Evolutionary conservation across 2,888 invertebrate genomes (phyloP), one percentile per base, ranked within the genome.

Genomic region (Tenodera sinensis): DNA sequence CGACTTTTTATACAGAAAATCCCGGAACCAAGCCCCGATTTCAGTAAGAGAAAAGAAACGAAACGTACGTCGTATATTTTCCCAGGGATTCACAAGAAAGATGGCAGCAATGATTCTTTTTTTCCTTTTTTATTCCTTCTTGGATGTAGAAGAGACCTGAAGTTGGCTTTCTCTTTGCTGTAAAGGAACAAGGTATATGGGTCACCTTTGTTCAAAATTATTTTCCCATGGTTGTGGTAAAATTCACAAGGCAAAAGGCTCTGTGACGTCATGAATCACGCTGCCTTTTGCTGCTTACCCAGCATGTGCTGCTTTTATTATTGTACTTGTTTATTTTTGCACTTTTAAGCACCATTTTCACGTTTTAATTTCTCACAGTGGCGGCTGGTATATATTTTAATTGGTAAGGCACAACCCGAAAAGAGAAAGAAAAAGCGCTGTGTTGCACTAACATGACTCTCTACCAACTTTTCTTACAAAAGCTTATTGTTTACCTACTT

Each of bases 51-150:
- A 81, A 86, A 86, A 86, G 71, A 54, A 86, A 86, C 81, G 86
- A 47, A 88, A 84, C 88, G 84, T 84, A 42, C 71, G 84, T 89
- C 89, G 85, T 89, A 89, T 88, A 89, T 89, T 89, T 89, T 89
- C 88, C 14, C 9, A 54, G 89, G 89, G 89, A 89, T 89, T 89
- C 86, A 82, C 88, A 82, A 89, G 89, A 90, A 89, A 90, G 87
- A 90, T 90, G 90, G 90, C 84, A 47, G 89, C 90, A 83, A 89
- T 89, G 89, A 88, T 88, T 88, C 89, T 88, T 89, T 42, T 88
- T 42, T 28, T 84, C 85, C 47, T 84, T 84, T 85, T 89, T 42
- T 85, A 27, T 34, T 88, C 83, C 34, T 83, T 20, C 30, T 83
- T 30, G 28, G 83, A 83, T 30, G 83, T 28, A 83, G 27, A 83